Evolutionary conservation across 1,140 invertebrate genomes (phyloP).

Genomic region (Oscheius sp.): DNA sequence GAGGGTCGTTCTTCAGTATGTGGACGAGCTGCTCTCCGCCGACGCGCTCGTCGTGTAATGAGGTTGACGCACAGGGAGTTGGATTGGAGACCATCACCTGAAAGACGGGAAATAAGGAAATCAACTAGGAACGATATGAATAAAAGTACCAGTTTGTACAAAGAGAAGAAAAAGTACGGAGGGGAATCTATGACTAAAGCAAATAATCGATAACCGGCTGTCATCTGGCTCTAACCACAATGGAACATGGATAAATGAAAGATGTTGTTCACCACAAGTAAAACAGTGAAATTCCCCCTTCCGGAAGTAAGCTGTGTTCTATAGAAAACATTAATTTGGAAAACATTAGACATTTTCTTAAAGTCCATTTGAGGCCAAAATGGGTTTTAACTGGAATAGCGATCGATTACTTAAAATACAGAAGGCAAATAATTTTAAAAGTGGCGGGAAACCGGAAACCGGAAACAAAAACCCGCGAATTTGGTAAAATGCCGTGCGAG

Average conservation of each 20-base stretch:
- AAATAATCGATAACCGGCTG: not conserved
- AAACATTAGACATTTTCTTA: no score
- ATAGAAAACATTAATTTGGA: no score
- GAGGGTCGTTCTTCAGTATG: not conserved
- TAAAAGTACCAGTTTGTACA: not conserved
- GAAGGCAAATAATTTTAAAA: no score
- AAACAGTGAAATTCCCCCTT: no score
- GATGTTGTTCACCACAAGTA: not conserved
- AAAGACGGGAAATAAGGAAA: not conserved
- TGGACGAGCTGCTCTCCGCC: slow-evolving; percentile 1
- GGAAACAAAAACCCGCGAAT: no score
- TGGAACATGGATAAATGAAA: not conserved
- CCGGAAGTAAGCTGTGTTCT: no score
- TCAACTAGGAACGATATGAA: not conserved
- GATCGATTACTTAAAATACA: no score
- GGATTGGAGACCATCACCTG: slow-evolving; percentile 1
- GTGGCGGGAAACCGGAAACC: no score
- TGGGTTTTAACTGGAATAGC: no score
- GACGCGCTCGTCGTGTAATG: not conserved
- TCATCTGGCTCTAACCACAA: not conserved
- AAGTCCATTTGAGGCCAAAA: no score
- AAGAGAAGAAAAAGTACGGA: not conserved
- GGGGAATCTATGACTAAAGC: not conserved
- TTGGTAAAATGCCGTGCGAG: no score
- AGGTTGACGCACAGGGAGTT: not conserved